phyloP scores from a whole-genome alignment of 2,113 vertebrate genomes.

The Connochaetes taurinus region DNA sequence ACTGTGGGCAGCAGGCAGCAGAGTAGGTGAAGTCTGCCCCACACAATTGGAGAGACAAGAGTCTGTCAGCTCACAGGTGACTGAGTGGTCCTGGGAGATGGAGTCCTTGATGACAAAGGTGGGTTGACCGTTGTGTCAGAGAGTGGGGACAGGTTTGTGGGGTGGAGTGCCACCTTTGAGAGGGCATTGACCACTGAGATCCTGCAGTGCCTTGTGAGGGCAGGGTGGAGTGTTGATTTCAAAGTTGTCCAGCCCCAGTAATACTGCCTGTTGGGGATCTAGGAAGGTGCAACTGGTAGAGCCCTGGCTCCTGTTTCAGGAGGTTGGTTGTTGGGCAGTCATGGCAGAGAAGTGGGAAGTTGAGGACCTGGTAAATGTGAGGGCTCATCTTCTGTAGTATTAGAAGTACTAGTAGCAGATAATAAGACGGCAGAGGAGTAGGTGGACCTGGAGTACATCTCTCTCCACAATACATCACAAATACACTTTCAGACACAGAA shows the following conservation, averaged over 20 bases:
- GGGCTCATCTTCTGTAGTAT: too few relatives aligned
- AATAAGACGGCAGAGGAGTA: neutral
- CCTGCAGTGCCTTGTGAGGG: neutral
- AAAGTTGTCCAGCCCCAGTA: rapidly evolving
- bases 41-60: neutral
- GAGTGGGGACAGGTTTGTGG: neutral
- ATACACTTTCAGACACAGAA: neutral
- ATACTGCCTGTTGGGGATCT: neutral
- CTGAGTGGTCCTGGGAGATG: neutral
- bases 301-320: neutral
- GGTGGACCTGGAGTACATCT: neutral
- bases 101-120: neutral
- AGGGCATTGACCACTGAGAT: rapidly evolving
- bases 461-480: neutral
- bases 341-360: neutral
- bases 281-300: neutral
- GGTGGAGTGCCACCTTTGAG: neutral
- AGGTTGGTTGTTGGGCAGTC: too few relatives aligned
- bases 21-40: neutral
- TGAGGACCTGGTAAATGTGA: too few relatives aligned
- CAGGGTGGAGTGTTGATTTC: neutral
- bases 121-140: neutral
- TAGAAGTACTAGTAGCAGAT: neutral
- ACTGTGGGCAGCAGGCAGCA: neutral
- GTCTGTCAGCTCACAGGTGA: neutral